Base-by-base conservation (phyloP, 1,140 invertebrate species). In the Nomia melanderi region DNA sequence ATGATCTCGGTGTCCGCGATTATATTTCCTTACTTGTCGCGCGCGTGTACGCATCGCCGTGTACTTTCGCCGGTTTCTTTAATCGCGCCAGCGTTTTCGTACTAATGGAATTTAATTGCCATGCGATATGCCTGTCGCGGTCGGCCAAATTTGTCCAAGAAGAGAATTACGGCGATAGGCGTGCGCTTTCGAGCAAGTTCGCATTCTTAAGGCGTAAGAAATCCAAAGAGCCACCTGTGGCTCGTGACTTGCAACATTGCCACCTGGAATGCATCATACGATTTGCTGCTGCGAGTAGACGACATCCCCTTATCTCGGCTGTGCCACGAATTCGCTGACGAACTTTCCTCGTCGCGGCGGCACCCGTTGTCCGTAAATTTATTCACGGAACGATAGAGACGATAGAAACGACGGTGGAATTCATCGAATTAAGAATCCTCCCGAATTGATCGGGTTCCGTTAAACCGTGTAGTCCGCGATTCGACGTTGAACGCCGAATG, bases 11-110 rank as follows among this genome's bases (percentile, higher is more conserved):
- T 44, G 50, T 62, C 31, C 12, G 44, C 77, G 66, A 79, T 31
- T 59, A 69, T 65, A 69, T 83, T 63, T 84, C 82, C 82, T 84
- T 80, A 80, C 57, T 77, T 27, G 82, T 81, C 64, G 31, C n/a
- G 44, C 31, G 53, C 27, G 65, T 33, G 44, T 31, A 80, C 39
- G 33, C 67, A 62, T 79, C 66, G 66, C 39, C 41, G 65, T 77
- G 65, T 81, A 84, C 83, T 84, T 84, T 84, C 83, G 83, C 83
- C 78, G 29, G 67, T 77, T 73, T 77, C 82, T 80, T 81, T 84
- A 84, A 84, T 84, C 84, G 63, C 65, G 25, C 36, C 39, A 31
- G 11, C 36, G 29, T 79, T 65, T 76, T 82, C 59, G 23, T 20
- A 1, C 63, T 14, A 47, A 12, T 63, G 63, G 76, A 60, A 50